Base-by-base conservation (phyloP, 1,140 invertebrate genomes). In the Penaeus japonicus region DNA sequence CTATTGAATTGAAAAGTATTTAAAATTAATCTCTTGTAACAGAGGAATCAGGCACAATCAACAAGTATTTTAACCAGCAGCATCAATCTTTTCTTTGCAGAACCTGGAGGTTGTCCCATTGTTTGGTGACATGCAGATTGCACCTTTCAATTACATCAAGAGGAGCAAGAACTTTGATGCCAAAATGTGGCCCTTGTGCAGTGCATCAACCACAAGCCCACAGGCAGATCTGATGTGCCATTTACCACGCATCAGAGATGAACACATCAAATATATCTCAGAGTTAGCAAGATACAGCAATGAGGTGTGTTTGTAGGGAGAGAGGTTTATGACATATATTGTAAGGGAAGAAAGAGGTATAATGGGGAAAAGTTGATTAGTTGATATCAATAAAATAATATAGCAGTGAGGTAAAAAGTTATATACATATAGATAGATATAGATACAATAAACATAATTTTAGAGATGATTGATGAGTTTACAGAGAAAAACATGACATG, bases 121-220 rank as follows among this genome's bases (percentile, higher is more conserved):
- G 12, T 99, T 99, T 93, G 99, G 99, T 4, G 99, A 99, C 92
- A 99, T 99, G 99, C 99, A 99, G 94, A 99, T 99, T 87, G 97
- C 98, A 0, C 99, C 99, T 0, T 99, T 99, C 92, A 98, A 99
- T 92, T 99, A 99, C 92, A 98, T 99, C 70, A 98, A 98, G 93
- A 94, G 97, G 77, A 98, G 97, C 82, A 97, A 97, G 91, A 97
- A 99, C 92, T 99, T 98, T 93, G 99, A 99, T 92, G 93, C 97
- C 0, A 94, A 94, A 10, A 96, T 96, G 92, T 99, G 99, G 99
- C 98, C 98, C 4, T 92, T 98, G 53, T 97, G 96, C 1, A 95
- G 96, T 91, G 96, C 96, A 10, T 94, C 94, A 35, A 94, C 95
- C 91, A 95, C 94, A 84, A 95, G 97, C 88, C 97, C 97, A 0